phyloP scores from a whole-genome alignment of 2,113 vertebrate genomes.

The Esox niger region DNA sequence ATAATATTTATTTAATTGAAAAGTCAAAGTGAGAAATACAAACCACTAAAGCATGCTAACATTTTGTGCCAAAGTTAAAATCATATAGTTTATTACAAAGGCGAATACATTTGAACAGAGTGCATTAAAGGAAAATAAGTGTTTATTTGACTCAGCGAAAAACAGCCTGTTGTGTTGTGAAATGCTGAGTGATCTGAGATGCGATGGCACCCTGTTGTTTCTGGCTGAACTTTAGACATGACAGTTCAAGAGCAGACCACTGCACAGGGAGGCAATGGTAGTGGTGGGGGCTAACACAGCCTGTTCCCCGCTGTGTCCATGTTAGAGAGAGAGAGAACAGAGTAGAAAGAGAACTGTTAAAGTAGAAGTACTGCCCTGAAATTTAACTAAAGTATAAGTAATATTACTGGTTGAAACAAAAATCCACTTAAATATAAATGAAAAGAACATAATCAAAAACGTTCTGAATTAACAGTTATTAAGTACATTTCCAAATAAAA shows the following conservation, averaged over 20 bases:
- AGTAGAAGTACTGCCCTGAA: too few species aligned
- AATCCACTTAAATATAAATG: too few species aligned
- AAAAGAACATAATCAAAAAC: too few species aligned
- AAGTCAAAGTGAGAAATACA: background rate
- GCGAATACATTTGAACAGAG: too few species aligned
- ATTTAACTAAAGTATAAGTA: too few species aligned
- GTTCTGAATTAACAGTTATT: too few species aligned
- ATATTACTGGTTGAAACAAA: too few species aligned
- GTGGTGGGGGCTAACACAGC: conserved; percentile 49
- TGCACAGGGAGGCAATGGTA: conserved; percentile 39
- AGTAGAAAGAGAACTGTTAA: too few species aligned
- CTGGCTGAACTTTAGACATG: conserved; percentile 51
- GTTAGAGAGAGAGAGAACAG: conserved; percentile 15
- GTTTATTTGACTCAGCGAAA: conserved; percentile 31
- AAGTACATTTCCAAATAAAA: too few species aligned
- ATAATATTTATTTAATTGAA: background rate
- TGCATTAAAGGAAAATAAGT: conserved; percentile 25
- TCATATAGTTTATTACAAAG: too few species aligned
- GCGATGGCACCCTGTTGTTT: conserved; percentile 49
- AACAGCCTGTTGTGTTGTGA: conserved; percentile 41
- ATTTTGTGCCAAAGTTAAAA: too few species aligned
- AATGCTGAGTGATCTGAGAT: conserved; percentile 28
- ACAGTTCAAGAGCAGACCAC: conserved; percentile 41
- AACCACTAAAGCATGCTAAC: background rate
- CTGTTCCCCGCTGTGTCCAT: conserved; percentile 35